Percentiles rank a stretch among this genome's conserved stretches.
Evolutionary conservation across 2,113 vertebrate species (phyloP).

Genomic region (Symphodus melops): DNA sequence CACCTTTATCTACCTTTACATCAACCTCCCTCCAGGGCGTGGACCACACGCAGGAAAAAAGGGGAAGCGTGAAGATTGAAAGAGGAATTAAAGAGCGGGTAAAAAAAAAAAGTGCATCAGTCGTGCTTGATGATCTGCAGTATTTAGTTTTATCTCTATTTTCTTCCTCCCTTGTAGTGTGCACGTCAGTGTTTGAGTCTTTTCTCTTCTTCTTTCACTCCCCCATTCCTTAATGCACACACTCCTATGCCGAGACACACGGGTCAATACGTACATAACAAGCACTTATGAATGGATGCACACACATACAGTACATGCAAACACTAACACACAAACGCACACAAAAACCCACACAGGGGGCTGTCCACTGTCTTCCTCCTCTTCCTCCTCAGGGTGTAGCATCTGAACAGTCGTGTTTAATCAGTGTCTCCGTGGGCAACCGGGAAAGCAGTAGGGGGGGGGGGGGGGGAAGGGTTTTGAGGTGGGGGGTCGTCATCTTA

Average conservation of each 20-base stretch:
- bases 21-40: slow-evolving; percentile 39
- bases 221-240: neutral
- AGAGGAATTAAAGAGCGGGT: slow-evolving; percentile 13
- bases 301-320: slow-evolving; percentile 23
- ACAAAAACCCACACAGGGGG: slow-evolving; percentile 32
- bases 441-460: slow-evolving; percentile 35
- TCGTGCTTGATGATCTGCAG: slow-evolving; percentile 35
- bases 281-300: slow-evolving; percentile 1
- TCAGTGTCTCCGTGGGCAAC: slow-evolving; percentile 76
- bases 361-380: slow-evolving; percentile 40
- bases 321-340: slow-evolving; percentile 36
- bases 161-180: slow-evolving; percentile 5
- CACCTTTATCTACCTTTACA: slow-evolving; percentile 33
- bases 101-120: slow-evolving; percentile 12
- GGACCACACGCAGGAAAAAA: slow-evolving; percentile 44
- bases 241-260: slow-evolving; percentile 25
- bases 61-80: slow-evolving; percentile 48
- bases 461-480: slow-evolving; percentile 19
- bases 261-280: slow-evolving; percentile 18
- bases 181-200: slow-evolving; percentile 22
- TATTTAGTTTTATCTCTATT: slow-evolving; percentile 33
- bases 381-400: slow-evolving; percentile 70
- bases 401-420: slow-evolving; percentile 78
- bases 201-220: slow-evolving; percentile 13
- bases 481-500: slow-evolving; percentile 57